Evolutionary conservation across 2,888 invertebrate genomes (phyloP).

Genomic region (Thecophora atra): DNA sequence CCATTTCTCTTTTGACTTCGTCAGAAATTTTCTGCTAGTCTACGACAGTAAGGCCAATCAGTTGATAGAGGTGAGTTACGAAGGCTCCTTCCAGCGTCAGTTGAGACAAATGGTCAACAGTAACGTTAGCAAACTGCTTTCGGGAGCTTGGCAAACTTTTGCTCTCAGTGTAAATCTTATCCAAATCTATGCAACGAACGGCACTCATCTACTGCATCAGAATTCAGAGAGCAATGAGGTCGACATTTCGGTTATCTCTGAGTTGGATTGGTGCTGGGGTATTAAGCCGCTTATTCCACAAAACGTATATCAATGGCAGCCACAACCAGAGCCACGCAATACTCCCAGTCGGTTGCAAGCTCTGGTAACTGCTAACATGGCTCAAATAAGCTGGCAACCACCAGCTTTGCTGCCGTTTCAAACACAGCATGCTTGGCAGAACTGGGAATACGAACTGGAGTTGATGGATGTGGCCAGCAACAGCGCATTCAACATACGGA

Average conservation of each 20-base stretch:
- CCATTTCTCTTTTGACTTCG: slow-evolving; percentile 49
- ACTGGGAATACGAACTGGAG: slow-evolving; percentile 63
- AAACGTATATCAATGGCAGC: slow-evolving; percentile 62
- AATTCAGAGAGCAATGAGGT: slow-evolving; percentile 40
- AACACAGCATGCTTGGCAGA: slow-evolving; percentile 72
- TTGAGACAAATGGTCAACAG: background rate
- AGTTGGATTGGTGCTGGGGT: slow-evolving; percentile 47
- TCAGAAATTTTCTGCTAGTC: slow-evolving; percentile 50
- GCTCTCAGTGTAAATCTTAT: slow-evolving; percentile 28
- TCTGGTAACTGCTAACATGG: slow-evolving; percentile 78
- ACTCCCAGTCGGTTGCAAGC: slow-evolving; percentile 84
- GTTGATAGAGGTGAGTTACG: slow-evolving; percentile 54
- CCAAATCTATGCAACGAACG: slow-evolving; percentile 46
- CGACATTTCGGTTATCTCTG: slow-evolving; percentile 40
- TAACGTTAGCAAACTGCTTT: background rate
- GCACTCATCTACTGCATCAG: slow-evolving; percentile 44
- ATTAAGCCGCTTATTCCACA: slow-evolving; percentile 40
- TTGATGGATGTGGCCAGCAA: slow-evolving; percentile 61
- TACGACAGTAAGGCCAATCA: slow-evolving; percentile 43
- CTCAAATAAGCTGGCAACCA: slow-evolving; percentile 83
- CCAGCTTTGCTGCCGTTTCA: slow-evolving; percentile 74
- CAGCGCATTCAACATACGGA: slow-evolving; percentile 57
- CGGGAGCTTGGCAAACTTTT: slow-evolving; percentile 49
- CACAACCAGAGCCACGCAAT: slow-evolving; percentile 79
- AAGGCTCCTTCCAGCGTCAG: slow-evolving; percentile 43